Base-by-base conservation (phyloP, 2,113 vertebrate genomes). In the Cygnus buccinator region DNA sequence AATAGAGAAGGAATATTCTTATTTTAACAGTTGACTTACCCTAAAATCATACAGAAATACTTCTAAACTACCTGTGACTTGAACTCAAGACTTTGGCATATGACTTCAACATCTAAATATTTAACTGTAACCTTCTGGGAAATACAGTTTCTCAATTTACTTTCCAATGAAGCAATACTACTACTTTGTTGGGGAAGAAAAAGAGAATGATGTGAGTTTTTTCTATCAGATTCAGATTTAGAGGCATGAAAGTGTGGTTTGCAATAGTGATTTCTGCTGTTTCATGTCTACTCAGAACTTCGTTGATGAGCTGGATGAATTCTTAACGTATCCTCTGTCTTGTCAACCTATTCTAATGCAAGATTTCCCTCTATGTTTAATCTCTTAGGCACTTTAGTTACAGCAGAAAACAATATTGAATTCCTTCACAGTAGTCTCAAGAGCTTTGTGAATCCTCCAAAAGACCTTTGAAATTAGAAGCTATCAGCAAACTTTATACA, bases 391-490 rank as follows among this genome's bases (percentile, higher is more conserved):
- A 41, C 28, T 93, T 79, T 65, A 5, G 2, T 83, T n/a, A 86
- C 46, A 76, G 33, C 23, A 92, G 68, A 26, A 84, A 91, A 65
- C 12, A 84, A 20, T 25, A 48, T 10, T 0, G 0, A 65, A 33
- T 46, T 92, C 57, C 26, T 86, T 57, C 68, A 33, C 26, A 65
- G 20, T 9, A 58, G 11, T 74, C 76, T 67, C 85, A 65, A 90
- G 52, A 26, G 79, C 16, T 92, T 81, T 84, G 52, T 19, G 58
- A 92, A 95, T 86, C 75, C 65, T 95, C 78, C n/a, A 90, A 88
- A 97, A 91, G 67, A 48, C 73, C 59, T 93, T 85, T 84, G 68
- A 94, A 94, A 90, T 84, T 26, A 90, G 52, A 96, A 95, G 91
- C 84, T 88, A 73, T 25, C 25, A 91, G 41, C 37, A 59, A 86